Evolutionary conservation across 2,113 vertebrate species (phyloP), one percentile per base, ranked within the genome.

Genomic region (Telmatochromis brichardi): DNA sequence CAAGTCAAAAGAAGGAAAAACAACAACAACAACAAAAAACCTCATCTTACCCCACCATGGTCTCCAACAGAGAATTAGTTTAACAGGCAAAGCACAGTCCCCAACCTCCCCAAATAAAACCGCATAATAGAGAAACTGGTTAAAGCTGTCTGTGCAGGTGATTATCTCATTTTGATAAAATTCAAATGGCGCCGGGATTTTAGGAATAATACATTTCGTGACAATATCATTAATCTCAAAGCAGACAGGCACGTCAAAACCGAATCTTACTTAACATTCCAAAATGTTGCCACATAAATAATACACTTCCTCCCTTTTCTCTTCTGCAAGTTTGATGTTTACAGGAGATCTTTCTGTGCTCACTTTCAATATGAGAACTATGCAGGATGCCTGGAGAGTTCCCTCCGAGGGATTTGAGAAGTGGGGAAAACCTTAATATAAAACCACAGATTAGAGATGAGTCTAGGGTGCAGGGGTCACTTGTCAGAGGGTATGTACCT

Each of bases 401-500:
- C 78, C 37, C 63, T 65, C 71, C 0, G 1, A 37, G 58, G 50
- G 85, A 81, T 84, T 80, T 82, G 17, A 85, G 71, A 60, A 83
- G 28, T 82, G 81, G 86, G 55, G 57, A 82, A 37, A 86, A 87
- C 37, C 14, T 79, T 45, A n/a, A 57, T 42, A 51, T 81, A 60
- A 91, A 37, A 83, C 37, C 51, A 85, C 11, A 83, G 83, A 85
- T 92, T 84, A 88, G 86, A 71, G 19, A 54, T 19, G 37, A 89
- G 60, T 86, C 68, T 55, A 63, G 53, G 73, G 40, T 47, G 84
- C 80, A n/a, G 57, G 55, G 91, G 54, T 85, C 86, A 92, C 88
- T 89, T 90, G 76, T 91, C 83, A 87, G 80, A 68, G 86, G 84
- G 83, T 53, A 83, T 80, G 60, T 92, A 97, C 96, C 96, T 96